Base-by-base conservation (phyloP, 2,888 invertebrate genomes). In the Ceraclea dissimilis region DNA sequence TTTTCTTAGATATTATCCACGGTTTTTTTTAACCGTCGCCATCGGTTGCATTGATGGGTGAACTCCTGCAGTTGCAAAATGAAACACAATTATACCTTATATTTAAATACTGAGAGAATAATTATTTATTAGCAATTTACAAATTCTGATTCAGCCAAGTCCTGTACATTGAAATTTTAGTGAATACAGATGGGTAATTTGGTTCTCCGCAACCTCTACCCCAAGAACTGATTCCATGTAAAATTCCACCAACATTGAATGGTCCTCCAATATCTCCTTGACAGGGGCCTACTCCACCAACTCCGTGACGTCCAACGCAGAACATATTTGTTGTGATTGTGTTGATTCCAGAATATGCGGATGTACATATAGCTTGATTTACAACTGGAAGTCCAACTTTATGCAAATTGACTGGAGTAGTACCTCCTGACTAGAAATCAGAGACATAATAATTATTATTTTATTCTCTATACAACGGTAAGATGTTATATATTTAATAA, bases 261-360 rank as follows among this genome's bases (percentile, higher is more conserved):
- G 80, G 79, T 1, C 80, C 81, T 0, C 80, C 81, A 62, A 77
- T 76, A 69, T 81, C 80, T 17, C 79, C 80, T 63, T 76, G 73
- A 53, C 76, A 77, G 11, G 75, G 71, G 65, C 75, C 76, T 26
- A 66, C 67, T 71, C 75, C 75, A 63, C 75, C 75, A 1, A 69
- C 51, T n/a, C 69, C 71, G 0, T 73, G 64, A 2, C 71, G 53
- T 0, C 76, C 76, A 0, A 76, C 73, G 63, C 76, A 77, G 47
- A 76, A 62, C 76, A 76, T 76, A 62, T 65, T 70, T 2, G 21
- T 48, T 5, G 75, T 74, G 63, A 76, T 64, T 0, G 65, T 44
- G 49, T 58, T 55, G 17, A 52, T 20, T 8, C 49, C 54, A 16
- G 50, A 13, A 26, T 60, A 60, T 2, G 58, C 50, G 6, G 21